Percentiles rank a stretch among this genome's conserved stretches.
These are phyloP conservation scores for Pseudochromis fuscus DNA, from an alignment of 2,797 vertebrate species.

Conservation along the genomic window DNA sequence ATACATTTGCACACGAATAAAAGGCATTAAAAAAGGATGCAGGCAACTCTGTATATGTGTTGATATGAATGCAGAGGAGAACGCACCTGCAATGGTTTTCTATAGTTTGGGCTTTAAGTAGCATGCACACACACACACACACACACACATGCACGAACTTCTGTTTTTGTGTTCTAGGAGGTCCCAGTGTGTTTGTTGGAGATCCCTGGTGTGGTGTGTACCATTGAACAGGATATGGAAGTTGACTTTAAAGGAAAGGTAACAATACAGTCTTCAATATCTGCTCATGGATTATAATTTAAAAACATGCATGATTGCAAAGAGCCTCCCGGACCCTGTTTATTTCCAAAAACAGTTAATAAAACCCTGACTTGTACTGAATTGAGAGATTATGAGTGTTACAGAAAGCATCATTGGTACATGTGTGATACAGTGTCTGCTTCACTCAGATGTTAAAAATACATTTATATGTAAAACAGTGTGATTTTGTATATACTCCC, in stretches of 20 bases:
- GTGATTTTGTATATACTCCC: background rate
- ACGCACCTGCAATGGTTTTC: background rate
- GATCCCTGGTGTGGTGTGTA: conserved; percentile 89
- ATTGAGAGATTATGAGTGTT: background rate
- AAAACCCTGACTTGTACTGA: background rate
- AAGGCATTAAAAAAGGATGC: background rate
- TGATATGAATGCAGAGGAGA: conserved; percentile 29
- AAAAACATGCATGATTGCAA: background rate
- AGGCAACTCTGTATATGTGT: background rate
- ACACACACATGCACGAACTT: background rate
- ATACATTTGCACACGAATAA: conserved; percentile 20
- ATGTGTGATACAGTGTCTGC: background rate
- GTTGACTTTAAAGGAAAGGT: conserved; percentile 90
- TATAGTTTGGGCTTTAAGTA: background rate
- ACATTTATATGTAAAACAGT: conserved; percentile 45
- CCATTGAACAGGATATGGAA: conserved; percentile 87
- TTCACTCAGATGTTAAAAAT: conserved; percentile 21
- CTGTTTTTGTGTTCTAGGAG: conserved; percentile 71
- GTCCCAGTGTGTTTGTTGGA: conserved; percentile 77
- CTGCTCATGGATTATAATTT: too few species aligned
- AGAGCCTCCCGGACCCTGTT: too few species aligned
- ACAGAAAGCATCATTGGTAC: background rate
- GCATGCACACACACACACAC: background rate
- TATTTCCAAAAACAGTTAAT: conserved; percentile 7
- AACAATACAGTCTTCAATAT: conserved; percentile 16